Conservation (phyloP, 2,797 vertebrate species). For the Paguma larvata region DNA sequence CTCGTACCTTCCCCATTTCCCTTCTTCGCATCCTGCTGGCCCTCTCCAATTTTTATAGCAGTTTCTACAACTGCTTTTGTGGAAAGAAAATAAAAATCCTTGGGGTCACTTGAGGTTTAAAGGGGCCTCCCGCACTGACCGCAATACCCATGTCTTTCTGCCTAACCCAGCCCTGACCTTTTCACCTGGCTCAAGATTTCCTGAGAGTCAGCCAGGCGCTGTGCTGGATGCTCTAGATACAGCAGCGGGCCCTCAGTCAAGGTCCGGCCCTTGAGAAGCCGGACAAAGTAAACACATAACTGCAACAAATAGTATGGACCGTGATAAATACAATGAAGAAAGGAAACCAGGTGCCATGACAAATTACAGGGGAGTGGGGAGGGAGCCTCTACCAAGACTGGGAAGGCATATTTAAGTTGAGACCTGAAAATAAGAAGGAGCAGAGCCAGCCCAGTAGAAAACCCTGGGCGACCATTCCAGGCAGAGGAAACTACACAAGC, state of each 20-base stretch:
- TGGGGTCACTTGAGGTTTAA: neutral
- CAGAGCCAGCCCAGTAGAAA: neutral
- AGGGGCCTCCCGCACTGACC: neutral
- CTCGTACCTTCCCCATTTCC: neutral
- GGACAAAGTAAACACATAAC: neutral
- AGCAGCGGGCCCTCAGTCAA: neutral
- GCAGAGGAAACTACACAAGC: neutral
- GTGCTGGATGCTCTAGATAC: neutral
- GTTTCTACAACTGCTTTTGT: conserved; percentile 61
- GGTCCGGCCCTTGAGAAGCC: neutral
- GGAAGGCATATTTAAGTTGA: conserved; percentile 18
- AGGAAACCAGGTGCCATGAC: neutral
- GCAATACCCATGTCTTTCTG: neutral
- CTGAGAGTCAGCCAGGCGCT: neutral
- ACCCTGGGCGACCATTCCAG: neutral
- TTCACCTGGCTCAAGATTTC: neutral
- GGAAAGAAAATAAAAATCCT: conserved; percentile 59
- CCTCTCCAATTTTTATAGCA: conserved; percentile 42
- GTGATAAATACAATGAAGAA: neutral
- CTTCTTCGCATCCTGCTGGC: conserved; percentile 24
- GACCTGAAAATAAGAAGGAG: neutral
- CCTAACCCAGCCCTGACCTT: neutral
- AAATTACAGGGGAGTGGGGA: neutral
- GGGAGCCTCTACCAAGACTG: neutral
- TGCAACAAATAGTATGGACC: neutral